Base-by-base conservation (phyloP, 2,888 invertebrate species). In the Drosophila anomelani region DNA sequence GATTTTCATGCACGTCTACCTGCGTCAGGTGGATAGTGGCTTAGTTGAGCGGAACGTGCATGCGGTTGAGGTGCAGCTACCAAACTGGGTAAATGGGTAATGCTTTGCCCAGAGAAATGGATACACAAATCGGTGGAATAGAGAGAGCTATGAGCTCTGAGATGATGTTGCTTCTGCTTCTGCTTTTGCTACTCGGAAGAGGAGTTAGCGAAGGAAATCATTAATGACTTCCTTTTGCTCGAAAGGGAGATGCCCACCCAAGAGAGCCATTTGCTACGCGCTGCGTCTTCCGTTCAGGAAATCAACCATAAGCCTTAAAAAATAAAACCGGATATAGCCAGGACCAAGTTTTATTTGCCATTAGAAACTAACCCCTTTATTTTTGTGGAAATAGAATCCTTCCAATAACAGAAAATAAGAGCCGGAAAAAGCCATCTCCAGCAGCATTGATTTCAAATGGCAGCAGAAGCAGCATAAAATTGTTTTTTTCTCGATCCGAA, bases 1-100 rank as follows among this genome's bases (percentile, higher is more conserved):
- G 89, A 88, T 86, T 85, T 88, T 85, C 84, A 85, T 85, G 84
- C 84, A 85, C 89, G 84, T 81, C 75, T 84, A 71, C 47, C 29
- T 47, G 29, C 70, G 68, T 77, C 70, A 66, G 51, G 60, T 49
- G 23, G 41, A 47, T 41, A 59, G 68, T 70, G 70, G 63, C 36
- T 56, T 69, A 58, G 51, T 57, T 57, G 36, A 41, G 66, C 60
- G 58, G 47, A 54, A 69, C 68, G 68, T 68, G 68, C 56, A 69
- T 69, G 68, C 43, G 68, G 68, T 70, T 58, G 62, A 66, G 68
- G 34, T 68, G 74, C 58, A 81, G 70, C 49, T 64, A 78, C 29
- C 41, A 36, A 20, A 36, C 23, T 61, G 59, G 62, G 44, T 39
- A 41, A 38, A 46, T 61, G 41, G 61, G 41, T 34, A 61, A 61